Evolutionary conservation across 2,797 vertebrate species (phyloP).

Genomic region (Parambassis ranga): DNA sequence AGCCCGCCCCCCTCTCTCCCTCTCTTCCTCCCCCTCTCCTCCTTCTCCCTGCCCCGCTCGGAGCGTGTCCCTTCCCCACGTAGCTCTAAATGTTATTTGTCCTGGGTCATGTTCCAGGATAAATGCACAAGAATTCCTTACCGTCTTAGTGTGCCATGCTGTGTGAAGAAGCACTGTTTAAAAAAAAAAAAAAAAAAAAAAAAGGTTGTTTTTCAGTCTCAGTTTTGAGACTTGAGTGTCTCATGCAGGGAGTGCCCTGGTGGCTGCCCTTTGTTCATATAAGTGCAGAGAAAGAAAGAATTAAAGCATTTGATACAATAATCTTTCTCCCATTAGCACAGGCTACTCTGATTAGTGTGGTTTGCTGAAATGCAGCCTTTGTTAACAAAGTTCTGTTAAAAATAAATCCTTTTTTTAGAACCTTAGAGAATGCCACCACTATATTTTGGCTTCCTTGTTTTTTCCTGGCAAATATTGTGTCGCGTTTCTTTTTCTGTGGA

Average conservation of each 20-base stretch:
- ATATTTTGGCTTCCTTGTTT: neutral
- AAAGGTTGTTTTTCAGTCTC: neutral
- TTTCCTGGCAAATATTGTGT: no score
- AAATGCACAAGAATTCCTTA: neutral
- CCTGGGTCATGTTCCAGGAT: neutral
- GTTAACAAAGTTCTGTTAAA: neutral
- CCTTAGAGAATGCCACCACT: no score
- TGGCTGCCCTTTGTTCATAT: neutral
- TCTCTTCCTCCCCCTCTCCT: no score
- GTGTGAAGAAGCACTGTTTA: no score
- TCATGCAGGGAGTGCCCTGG: neutral
- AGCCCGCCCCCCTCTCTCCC: constrained; percentile 28
- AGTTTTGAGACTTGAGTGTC: neutral
- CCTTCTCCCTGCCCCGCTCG: neutral
- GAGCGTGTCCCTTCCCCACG: constrained; percentile 24
- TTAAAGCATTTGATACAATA: neutral
- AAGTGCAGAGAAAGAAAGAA: neutral
- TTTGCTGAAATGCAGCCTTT: neutral
- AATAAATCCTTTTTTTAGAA: no score
- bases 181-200: no score
- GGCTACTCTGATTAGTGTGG: neutral
- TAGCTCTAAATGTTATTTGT: neutral
- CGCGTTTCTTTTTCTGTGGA: no score
- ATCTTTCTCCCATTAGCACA: neutral
- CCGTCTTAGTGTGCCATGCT: neutral